Percentiles rank a stretch among this genome's conserved stretches.
Conservation (phyloP, 2,888 invertebrate species). For the Beris morrisii region DNA sequence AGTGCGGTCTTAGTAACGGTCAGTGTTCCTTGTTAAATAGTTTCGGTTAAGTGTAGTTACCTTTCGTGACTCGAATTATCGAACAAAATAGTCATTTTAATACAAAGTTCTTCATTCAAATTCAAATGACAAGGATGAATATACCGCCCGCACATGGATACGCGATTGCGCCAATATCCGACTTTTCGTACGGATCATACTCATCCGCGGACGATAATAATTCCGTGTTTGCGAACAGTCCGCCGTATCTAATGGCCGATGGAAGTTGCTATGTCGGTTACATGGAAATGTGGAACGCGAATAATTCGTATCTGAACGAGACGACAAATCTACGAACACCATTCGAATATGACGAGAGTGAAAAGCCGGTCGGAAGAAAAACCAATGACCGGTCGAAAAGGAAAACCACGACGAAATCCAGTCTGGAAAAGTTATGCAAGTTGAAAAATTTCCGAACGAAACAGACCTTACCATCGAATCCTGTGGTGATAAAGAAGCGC, state of each 20-base stretch:
- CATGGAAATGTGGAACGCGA: constrained; percentile 2
- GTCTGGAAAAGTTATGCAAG: not conserved
- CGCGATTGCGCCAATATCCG: not conserved
- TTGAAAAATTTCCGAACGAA: not conserved
- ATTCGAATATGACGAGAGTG: constrained; percentile 10
- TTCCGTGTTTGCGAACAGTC: constrained; percentile 23
- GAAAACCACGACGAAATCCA: not conserved
- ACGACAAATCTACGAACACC: not conserved
- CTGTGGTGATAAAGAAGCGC: constrained; percentile 62
- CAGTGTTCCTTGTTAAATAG: constrained; percentile 1
- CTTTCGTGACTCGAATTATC: too few relatives aligned
- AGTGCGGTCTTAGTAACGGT: not conserved
- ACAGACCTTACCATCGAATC: constrained; percentile 56
- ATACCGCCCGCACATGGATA: constrained; percentile 8
- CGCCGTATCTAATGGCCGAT: constrained; percentile 12
- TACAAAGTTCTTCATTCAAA: not conserved
- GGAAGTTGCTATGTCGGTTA: constrained; percentile 10
- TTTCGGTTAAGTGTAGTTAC: not conserved
- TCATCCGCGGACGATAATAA: constrained; percentile 14
- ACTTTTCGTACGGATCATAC: constrained; percentile 3
- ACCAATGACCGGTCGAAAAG: not conserved
- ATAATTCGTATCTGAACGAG: not conserved
- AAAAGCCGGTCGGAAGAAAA: not conserved
- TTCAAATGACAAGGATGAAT: constrained; percentile 22
- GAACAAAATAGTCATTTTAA: not conserved